Evolutionary conservation across 2,113 vertebrate species (phyloP).

Genomic region (Pollimyrus isidori): DNA sequence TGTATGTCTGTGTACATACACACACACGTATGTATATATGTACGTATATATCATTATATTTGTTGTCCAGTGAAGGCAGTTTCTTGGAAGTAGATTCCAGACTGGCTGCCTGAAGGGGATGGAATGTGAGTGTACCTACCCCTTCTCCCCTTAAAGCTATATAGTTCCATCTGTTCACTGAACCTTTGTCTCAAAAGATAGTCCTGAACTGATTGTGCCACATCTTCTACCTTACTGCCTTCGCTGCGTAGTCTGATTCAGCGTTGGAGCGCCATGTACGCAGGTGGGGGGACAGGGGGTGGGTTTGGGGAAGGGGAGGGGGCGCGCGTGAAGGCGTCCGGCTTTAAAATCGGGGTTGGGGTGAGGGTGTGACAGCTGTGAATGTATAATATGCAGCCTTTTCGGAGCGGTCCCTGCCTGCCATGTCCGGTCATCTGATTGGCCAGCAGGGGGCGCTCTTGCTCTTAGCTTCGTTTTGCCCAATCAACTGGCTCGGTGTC

Average conservation of each 20-base stretch:
- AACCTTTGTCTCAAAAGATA: slow-evolving; percentile 30
- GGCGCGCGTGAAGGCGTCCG: slow-evolving; percentile 34
- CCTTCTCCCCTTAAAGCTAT: slow-evolving; percentile 19
- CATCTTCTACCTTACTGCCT: background rate
- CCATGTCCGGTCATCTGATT: slow-evolving; percentile 40
- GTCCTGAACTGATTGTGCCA: background rate
- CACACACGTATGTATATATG: slow-evolving; percentile 9
- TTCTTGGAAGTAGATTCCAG: slow-evolving; percentile 17
- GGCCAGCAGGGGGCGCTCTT: slow-evolving; percentile 35
- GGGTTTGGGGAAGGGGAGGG: background rate
- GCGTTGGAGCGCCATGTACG: slow-evolving; percentile 28
- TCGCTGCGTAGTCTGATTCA: slow-evolving; percentile 18
- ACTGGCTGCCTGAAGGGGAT: slow-evolving; percentile 7
- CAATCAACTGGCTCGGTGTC: slow-evolving; percentile 9
- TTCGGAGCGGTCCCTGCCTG: slow-evolving; percentile 34
- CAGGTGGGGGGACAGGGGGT: background rate
- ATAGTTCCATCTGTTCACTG: slow-evolving; percentile 38
- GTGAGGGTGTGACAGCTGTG: slow-evolving; percentile 57
- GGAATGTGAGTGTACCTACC: background rate
- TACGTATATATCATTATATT: slow-evolving; percentile 26
- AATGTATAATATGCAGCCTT: slow-evolving; percentile 66
- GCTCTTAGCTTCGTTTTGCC: slow-evolving; percentile 9
- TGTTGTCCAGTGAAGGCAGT: slow-evolving; percentile 30
- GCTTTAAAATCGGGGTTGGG: slow-evolving; percentile 52
- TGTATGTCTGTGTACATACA: background rate